Conservation (phyloP, 2,888 invertebrate genomes). For the Strigamia transsilvanica region DNA sequence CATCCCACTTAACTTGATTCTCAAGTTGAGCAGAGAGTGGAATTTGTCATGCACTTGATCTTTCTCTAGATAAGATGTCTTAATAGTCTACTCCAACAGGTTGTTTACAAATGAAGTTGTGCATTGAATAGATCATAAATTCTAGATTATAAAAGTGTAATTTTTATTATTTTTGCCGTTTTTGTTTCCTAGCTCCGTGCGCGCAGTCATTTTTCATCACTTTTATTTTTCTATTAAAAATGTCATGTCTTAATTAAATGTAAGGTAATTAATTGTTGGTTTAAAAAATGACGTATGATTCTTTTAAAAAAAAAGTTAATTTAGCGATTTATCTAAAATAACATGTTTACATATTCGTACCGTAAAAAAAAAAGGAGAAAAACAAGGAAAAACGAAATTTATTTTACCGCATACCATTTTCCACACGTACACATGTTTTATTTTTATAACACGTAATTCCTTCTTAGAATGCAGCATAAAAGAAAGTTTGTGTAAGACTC, state of each 20-base stretch:
- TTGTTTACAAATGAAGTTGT: background rate
- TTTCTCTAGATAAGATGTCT: conserved; percentile 29
- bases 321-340: too few species aligned
- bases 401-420: background rate
- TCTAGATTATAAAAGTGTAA: background rate
- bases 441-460: conserved; percentile 20
- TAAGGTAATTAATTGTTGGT: background rate
- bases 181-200: too few species aligned
- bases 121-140: background rate
- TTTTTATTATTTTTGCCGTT: background rate
- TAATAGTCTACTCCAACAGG: conserved; percentile 33
- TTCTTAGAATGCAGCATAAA: background rate
- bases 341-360: too few species aligned
- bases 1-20: conserved; percentile 42
- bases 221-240: background rate
- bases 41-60: conserved; percentile 45
- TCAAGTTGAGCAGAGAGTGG: conserved; percentile 40
- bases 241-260: background rate
- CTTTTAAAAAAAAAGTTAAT: too few species aligned
- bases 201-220: background rate
- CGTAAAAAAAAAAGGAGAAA: background rate
- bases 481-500: background rate
- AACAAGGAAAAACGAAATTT: background rate
- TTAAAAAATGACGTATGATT: background rate
- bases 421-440: background rate